Percentiles rank a stretch among this genome's conserved stretches.
These are phyloP conservation scores for Brachyalestes nurse DNA, from an alignment of 2,797 vertebrate species.

Conservation along the genomic window DNA sequence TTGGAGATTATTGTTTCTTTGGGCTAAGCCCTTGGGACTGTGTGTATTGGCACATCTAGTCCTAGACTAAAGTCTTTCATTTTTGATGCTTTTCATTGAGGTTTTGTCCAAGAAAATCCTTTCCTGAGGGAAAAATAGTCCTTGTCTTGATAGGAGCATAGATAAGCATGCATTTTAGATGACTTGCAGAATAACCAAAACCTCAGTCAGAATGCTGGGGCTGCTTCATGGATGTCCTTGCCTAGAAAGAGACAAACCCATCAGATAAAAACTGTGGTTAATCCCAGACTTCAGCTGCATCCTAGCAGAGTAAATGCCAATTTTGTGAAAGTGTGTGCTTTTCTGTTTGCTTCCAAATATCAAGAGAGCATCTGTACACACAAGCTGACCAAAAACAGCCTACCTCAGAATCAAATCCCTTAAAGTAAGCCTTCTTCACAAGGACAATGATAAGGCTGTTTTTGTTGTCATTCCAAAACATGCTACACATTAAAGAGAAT, in stretches of 20 bases:
- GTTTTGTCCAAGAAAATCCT: neutral
- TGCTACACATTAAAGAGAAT: too few relatives aligned
- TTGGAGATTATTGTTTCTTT: too few relatives aligned
- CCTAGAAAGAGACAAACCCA: slow-evolving; percentile 5
- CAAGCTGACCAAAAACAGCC: neutral
- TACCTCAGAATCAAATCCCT: neutral
- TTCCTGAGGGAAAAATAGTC: neutral
- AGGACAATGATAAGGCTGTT: too few relatives aligned
- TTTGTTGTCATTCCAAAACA: too few relatives aligned
- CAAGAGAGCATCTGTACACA: neutral
- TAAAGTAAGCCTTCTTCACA: neutral
- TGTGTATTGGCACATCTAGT: neutral
- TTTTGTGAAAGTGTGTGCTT: neutral
- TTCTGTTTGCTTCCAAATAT: neutral
- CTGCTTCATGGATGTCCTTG: slow-evolving; percentile 8
- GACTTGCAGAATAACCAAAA: neutral
- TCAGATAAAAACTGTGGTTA: neutral
- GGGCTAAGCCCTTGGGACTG: neutral
- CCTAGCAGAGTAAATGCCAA: neutral
- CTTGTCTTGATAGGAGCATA: neutral
- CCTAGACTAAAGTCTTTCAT: neutral
- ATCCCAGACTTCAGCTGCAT: neutral
- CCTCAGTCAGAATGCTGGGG: slow-evolving; percentile 1
- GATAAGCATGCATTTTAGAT: neutral
- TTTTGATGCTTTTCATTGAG: neutral